phyloP scores from a whole-genome alignment of 2,113 vertebrate genomes.

The Pyrgilauda ruficollis region DNA sequence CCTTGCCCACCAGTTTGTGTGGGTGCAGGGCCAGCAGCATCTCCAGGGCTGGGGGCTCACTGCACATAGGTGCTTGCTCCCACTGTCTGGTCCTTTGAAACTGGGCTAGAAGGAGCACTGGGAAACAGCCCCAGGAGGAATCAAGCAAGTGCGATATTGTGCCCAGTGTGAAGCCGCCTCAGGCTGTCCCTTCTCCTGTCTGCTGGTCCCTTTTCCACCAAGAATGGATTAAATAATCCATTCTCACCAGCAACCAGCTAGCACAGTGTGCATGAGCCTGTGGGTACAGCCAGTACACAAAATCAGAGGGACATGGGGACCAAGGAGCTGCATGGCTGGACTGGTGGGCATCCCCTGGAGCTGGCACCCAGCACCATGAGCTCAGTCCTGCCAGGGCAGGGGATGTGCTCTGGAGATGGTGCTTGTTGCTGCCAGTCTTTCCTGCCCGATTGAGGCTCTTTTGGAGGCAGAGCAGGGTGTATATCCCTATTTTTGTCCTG shows the following conservation, averaged over 20 bases:
- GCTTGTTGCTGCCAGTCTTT: background rate
- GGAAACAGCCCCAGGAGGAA: background rate
- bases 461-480: background rate
- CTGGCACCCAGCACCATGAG: background rate
- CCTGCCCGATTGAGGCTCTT: background rate
- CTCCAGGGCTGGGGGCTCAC: accelerated
- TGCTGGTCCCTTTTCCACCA: background rate
- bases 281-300: background rate
- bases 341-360: accelerated
- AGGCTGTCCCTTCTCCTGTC: background rate
- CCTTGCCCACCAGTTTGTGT: background rate
- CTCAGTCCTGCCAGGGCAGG: background rate
- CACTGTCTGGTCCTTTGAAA: background rate
- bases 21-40: background rate
- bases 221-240: background rate
- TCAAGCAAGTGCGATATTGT: background rate
- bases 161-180: background rate
- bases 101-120: background rate
- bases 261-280: background rate
- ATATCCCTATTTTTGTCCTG: constrained; percentile 48
- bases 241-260: background rate
- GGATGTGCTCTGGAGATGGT: background rate
- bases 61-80: background rate
- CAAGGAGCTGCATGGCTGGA: background rate
- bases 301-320: background rate